A percentile compares a stretch with the other conserved stretches of the same genome.
phyloP scores from a whole-genome alignment of 2,888 invertebrate genomes.

The Tenthredo livida region DNA sequence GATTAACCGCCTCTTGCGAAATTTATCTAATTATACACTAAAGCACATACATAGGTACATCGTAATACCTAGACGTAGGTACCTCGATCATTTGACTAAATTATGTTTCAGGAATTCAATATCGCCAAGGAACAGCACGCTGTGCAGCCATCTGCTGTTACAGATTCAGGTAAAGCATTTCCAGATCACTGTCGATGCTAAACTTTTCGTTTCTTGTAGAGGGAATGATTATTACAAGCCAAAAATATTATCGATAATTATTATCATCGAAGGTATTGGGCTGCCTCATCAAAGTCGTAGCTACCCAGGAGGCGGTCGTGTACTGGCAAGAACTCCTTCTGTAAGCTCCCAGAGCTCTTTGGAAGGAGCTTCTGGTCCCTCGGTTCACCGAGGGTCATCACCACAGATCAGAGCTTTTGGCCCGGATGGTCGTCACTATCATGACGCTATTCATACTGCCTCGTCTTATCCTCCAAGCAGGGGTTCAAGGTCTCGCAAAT shows the following conservation, averaged over 20 bases:
- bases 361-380: slow-evolving; percentile 81
- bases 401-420: slow-evolving; percentile 92
- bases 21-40: neutral
- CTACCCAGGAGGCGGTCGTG: slow-evolving; percentile 79
- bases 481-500: slow-evolving; percentile 68
- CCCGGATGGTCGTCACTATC: slow-evolving; percentile 85
- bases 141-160: slow-evolving; percentile 80
- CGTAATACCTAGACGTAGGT: neutral
- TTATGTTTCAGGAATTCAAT: slow-evolving; percentile 83
- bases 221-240: neutral
- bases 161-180: slow-evolving; percentile 63
- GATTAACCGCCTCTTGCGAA: slow-evolving; percentile 1
- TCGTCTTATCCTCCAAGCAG: slow-evolving; percentile 74
- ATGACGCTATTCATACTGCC: slow-evolving; percentile 70
- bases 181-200: neutral
- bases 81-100: slow-evolving; percentile 56
- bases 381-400: slow-evolving; percentile 89
- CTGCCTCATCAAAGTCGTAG: slow-evolving; percentile 84
- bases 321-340: slow-evolving; percentile 87
- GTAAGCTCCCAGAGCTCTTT: slow-evolving; percentile 91
- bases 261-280: slow-evolving; percentile 56
- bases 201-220: neutral
- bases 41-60: slow-evolving; percentile 66
- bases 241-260: neutral
- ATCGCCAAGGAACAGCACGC: slow-evolving; percentile 83